These are phyloP conservation scores for Chaetodon trifasciatus DNA, from an alignment of 2,797 vertebrate genomes.

Conservation along the genomic window DNA sequence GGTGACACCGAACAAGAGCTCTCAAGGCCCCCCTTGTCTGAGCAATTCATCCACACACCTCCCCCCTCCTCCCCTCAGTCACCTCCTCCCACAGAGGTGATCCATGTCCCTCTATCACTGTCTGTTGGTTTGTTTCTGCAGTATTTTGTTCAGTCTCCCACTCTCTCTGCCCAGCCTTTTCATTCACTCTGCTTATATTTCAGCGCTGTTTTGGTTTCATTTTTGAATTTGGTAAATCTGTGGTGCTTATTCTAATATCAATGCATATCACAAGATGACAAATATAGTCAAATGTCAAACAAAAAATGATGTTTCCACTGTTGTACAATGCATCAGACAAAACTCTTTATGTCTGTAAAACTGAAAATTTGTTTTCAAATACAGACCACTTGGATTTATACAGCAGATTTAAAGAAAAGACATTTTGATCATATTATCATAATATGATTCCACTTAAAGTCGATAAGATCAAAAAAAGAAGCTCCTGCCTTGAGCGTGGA, in stretches of 20 bases:
- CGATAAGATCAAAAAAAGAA: neutral
- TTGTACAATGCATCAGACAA: neutral
- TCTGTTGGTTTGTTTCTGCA: constrained; percentile 28
- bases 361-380: too few relatives aligned
- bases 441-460: neutral
- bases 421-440: neutral
- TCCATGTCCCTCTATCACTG: constrained; percentile 49
- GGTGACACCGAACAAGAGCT: constrained; percentile 74
- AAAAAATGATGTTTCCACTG: neutral
- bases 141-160: constrained; percentile 16
- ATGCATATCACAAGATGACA: neutral
- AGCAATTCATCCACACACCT: constrained; percentile 44
- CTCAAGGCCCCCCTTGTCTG: constrained; percentile 71
- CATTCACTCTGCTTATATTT: constrained; percentile 27
- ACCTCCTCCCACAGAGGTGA: constrained; percentile 62
- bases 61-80: neutral
- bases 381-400: too few relatives aligned
- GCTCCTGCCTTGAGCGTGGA: neutral
- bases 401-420: too few relatives aligned
- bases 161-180: constrained; percentile 24
- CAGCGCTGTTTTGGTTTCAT: neutral
- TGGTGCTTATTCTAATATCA: too few relatives aligned
- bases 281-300: too few relatives aligned
- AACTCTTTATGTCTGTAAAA: neutral
- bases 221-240: neutral